Base-by-base conservation (phyloP, 1,140 invertebrate genomes). In the Saccostrea glomerata region DNA sequence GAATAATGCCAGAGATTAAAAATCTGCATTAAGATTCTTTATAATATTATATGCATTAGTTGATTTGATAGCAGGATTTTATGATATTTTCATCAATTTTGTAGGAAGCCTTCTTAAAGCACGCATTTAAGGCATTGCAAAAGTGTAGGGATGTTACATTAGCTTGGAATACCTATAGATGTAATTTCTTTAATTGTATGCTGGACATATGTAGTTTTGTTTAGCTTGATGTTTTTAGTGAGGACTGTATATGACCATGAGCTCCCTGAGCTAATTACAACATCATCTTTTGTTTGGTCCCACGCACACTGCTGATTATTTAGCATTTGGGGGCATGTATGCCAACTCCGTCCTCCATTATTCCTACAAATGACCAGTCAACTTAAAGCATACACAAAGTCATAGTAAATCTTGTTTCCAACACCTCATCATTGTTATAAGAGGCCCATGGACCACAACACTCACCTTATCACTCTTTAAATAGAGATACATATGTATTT, bases 81-180 rank as follows among this genome's bases (percentile, higher is more conserved):
- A 60, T 17, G 58, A 6, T 63, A 63, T 63, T 63, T 63, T 63
- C 17, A 17, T 20, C 5, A 17, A 63, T 63, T 17, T 63, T 63
- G n/a, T 63, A 63, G 17, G 20, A n/a, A 47, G 47, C 47, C 47
- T 47, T 47, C 5, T 47, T 47, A 47, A 47, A 63, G 58, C 58
- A 63, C 20, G n/a, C 6, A 6, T 47, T 63, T n/a, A 5, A 63
- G 0, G 15, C 58, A 63, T 63, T 63, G 58, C 58, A 3, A n/a
- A 2, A 20, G n/a, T 63, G 15, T 20, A n/a, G 58, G 2, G 13
- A 20, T 63, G 1, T 20, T 63, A 20, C 6, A 17, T 11, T 17
- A 47, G 58, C 17, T 17, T 17, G 17, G 58, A 63, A 77, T 77
- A 77, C 70, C 70, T 77, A 77, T 77, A 36, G 70, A 12, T 77